Evolutionary conservation across 30 jellyfish, hydroid and myxozoan genomes (phyloP).

Genomic region (Cassiopea xamachana): DNA sequence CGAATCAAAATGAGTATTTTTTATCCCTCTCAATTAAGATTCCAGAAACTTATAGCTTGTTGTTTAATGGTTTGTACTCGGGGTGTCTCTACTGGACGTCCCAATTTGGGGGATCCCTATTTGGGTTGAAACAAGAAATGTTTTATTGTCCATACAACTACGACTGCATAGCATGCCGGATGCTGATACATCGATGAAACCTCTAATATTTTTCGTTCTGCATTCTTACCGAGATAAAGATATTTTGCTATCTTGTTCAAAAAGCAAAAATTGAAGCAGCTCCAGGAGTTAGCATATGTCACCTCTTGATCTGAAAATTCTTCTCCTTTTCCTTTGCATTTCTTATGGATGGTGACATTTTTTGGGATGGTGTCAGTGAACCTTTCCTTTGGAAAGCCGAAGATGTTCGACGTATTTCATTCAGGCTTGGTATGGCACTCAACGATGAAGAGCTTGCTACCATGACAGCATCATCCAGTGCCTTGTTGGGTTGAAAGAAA

Average conservation of each 20-base stretch:
- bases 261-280: no score
- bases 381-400: constrained; percentile 73
- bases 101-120: neutral
- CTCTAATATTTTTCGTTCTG: no score
- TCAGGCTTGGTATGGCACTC: constrained; percentile 73
- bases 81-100: no score
- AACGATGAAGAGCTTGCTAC: constrained; percentile 75
- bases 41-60: no score
- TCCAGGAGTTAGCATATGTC: neutral
- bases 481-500: constrained; percentile 68
- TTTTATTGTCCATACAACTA: neutral
- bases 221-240: no score
- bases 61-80: no score
- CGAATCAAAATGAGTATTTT: no score
- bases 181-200: neutral
- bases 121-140: neutral
- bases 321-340: constrained; percentile 13
- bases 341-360: neutral
- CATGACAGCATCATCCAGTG: constrained; percentile 75
- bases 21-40: no score
- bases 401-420: constrained; percentile 42
- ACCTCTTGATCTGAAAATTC: constrained; percentile 24
- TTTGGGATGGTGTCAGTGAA: constrained; percentile 73
- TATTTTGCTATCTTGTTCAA: no score
- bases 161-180: constrained; percentile 4